These are phyloP conservation scores for Buphagus erythrorhynchus DNA, from an alignment of 2,797 vertebrate genomes.

Conservation along the genomic window DNA sequence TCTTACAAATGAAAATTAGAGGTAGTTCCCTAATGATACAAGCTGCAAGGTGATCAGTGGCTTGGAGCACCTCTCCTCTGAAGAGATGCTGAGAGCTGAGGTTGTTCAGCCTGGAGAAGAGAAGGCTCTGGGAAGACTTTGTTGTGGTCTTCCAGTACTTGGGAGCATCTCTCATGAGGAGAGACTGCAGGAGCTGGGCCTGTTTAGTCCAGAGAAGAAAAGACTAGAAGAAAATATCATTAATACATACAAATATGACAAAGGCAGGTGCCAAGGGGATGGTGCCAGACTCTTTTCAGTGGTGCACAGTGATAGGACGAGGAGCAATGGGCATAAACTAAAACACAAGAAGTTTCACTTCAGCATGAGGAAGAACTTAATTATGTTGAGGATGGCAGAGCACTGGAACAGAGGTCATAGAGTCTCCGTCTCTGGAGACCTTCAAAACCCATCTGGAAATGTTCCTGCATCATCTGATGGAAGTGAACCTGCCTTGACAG, in stretches of 20 bases:
- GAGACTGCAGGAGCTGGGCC: background rate
- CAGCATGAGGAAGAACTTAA: background rate
- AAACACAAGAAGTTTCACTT: background rate
- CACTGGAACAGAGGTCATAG: background rate
- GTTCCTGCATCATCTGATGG: background rate
- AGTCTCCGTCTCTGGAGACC: background rate
- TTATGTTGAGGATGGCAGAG: background rate
- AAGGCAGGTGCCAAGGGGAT: background rate
- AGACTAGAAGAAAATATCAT: background rate
- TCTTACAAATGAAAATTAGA: background rate
- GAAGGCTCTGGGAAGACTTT: background rate
- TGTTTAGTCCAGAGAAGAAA: background rate
- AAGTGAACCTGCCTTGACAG: background rate
- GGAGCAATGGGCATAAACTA: background rate
- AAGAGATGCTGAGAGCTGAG: background rate
- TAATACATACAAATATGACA: background rate
- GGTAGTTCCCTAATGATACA: background rate
- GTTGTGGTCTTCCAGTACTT: background rate
- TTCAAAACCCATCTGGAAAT: too few species aligned
- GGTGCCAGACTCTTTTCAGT: background rate
- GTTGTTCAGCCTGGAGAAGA: background rate
- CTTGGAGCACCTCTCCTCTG: background rate
- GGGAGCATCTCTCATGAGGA: background rate
- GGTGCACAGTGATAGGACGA: fast-evolving
- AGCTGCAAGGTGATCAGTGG: background rate